Evolutionary conservation across 53 echinoderm and acorn worm species (phyloP), one percentile per base, ranked within the genome.

Genomic region (Apostichopus leukothele): DNA sequence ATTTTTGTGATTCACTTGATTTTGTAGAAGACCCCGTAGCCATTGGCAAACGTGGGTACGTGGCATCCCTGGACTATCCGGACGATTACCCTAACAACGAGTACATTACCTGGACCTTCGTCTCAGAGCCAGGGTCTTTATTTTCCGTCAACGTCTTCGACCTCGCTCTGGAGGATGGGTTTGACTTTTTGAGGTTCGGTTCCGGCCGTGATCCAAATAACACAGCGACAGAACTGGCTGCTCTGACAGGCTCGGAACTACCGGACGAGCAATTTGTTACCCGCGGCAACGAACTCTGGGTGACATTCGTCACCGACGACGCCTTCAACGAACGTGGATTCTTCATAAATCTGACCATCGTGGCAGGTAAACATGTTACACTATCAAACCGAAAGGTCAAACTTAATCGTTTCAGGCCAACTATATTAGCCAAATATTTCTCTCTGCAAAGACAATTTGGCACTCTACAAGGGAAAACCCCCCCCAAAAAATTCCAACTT

Each of bases 51-150:
- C 25, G 26, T 50, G 63, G 39, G 21, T 60, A 14, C 11, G 23
- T 85, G 10, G 6, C 67, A 50, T 39, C 67, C 16, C 85, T 71
- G 18, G 67, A 50, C 26, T 85, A 85, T 13, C 66, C 85, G 5
- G 67, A 67, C 12, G 50, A 85, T 50, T 85, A 85, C 85, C 67
- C 39, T 23, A 85, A 85, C 63, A 27, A 68, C 85, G 67, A 66
- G 21, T 23, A 66, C 9, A 27, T 85, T 3, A 50, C 50, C 39
- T 85, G 85, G 85, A 12, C 27, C 51, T 85, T 85, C 61, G 21
- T 6, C 2, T 18, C 22, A 13, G 85, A 66, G 18, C 67, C 85
- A 1, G 67, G 7, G 1, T 14, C 67, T 11, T 1, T 10, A 8
- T 67, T 85, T 67, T 39, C 23, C 63, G 85, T 85, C 25, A 9